Evolutionary conservation across 2,797 vertebrate species (phyloP).

Genomic region (Scomberomorus guttatus): DNA sequence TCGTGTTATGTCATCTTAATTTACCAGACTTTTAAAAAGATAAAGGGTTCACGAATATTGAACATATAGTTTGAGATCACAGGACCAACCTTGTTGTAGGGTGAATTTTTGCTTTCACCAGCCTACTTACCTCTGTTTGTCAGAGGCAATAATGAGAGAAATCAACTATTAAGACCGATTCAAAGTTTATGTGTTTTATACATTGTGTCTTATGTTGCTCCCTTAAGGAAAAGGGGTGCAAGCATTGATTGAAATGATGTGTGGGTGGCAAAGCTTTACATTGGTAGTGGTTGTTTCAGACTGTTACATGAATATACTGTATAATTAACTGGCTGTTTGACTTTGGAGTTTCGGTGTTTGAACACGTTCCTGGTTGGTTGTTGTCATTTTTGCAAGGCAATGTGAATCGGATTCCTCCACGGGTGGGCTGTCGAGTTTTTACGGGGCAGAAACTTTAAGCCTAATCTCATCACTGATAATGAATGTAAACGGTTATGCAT

Average conservation of each 20-base stretch:
- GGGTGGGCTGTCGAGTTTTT: conserved; percentile 59
- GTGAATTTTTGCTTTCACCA: conserved; percentile 45
- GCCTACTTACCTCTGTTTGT: conserved; percentile 23
- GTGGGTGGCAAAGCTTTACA: conserved; percentile 69
- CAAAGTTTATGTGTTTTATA: conserved; percentile 45
- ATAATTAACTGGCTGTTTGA: conserved; percentile 53
- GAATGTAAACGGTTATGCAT: conserved; percentile 82
- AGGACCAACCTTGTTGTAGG: conserved; percentile 11
- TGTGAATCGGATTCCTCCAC: conserved; percentile 35
- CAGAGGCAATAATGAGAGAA: conserved; percentile 49
- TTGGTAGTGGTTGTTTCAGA: conserved; percentile 61
- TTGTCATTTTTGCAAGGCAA: conserved; percentile 52
- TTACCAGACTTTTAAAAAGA: conserved; percentile 21
- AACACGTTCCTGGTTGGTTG: conserved; percentile 24
- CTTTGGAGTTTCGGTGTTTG: conserved; percentile 57
- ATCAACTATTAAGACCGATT: conserved; percentile 30
- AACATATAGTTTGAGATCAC: neutral
- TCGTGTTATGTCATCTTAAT: conserved; percentile 4
- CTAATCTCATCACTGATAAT: conserved; percentile 68
- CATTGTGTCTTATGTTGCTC: conserved; percentile 59
- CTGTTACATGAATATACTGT: conserved; percentile 63
- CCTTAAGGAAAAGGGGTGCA: conserved; percentile 23
- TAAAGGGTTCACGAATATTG: conserved; percentile 3
- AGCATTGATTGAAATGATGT: conserved; percentile 43
- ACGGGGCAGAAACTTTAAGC: conserved; percentile 59